Evolutionary conservation across 2,888 invertebrate genomes (phyloP).

Genomic region (Adela reaumurella): DNA sequence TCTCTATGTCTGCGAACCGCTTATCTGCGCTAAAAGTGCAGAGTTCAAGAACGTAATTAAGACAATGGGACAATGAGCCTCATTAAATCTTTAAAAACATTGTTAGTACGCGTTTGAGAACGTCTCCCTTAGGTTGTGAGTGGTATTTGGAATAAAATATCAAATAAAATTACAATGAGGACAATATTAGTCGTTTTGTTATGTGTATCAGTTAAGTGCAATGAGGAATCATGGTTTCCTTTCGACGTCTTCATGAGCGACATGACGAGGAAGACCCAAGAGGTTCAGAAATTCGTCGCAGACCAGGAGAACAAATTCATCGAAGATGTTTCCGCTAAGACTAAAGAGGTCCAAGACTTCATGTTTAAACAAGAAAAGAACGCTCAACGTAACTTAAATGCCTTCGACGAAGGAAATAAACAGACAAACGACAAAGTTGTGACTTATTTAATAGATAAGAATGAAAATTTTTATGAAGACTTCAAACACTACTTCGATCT

Average conservation of each 20-base stretch:
- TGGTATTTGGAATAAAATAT: too few relatives aligned
- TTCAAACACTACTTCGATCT: slow-evolving; percentile 28
- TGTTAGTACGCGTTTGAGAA: too few relatives aligned
- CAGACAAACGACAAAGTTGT: slow-evolving; percentile 25
- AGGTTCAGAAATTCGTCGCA: not conserved
- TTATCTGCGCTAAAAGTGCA: too few relatives aligned
- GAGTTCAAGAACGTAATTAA: too few relatives aligned
- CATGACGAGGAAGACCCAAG: slow-evolving; percentile 1
- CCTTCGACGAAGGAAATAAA: slow-evolving; percentile 19
- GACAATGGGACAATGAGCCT: too few relatives aligned
- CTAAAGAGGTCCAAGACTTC: slow-evolving; percentile 20
- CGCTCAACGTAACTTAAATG: slow-evolving; percentile 17
- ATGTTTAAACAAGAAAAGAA: slow-evolving; percentile 19
- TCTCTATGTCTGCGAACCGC: too few relatives aligned
- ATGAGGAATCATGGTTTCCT: slow-evolving; percentile 4
- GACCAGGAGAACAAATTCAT: too few relatives aligned
- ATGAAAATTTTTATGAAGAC: slow-evolving; percentile 24
- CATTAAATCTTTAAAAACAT: too few relatives aligned
- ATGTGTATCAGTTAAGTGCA: too few relatives aligned
- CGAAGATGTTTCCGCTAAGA: slow-evolving; percentile 14
- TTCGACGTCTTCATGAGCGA: not conserved
- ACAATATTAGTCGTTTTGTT: too few relatives aligned
- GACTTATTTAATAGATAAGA: slow-evolving; percentile 27
- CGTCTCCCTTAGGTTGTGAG: too few relatives aligned
- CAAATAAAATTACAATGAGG: too few relatives aligned